Evolutionary conservation across 2,888 invertebrate genomes (phyloP), one percentile per base, ranked within the genome.

Genomic region (Encarsia formosa): DNA sequence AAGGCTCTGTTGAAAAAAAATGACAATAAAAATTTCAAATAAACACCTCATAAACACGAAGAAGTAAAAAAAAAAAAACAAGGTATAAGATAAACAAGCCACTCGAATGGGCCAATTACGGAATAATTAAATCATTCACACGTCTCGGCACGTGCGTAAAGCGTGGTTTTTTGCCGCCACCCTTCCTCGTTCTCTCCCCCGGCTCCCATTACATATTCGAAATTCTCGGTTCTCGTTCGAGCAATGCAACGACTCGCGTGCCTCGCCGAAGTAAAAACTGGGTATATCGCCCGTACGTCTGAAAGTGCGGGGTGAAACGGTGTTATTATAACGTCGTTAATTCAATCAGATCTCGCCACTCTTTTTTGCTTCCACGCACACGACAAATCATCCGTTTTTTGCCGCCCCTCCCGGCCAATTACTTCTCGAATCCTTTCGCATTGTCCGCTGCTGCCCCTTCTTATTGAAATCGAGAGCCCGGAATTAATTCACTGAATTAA

Each of bases 321-420:
- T 16, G 29, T 29, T 26, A 41, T 46, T 46, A 46, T 52, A 52
- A 46, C 37, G 42, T 46, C 42, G 46, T 46, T 42, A 46, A 52
- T 46, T 52, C 46, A 52, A 46, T 52, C 46, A 42, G 37, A 37
- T 52, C 46, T 41, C 31, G n/a, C 20, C 26, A 29, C 26, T 35
- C 15, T n/a, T 35, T 37, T 37, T 37, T 37, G 15, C 48, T 3
- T 37, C 18, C 24, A 35, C 2, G 9, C 20, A 26, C n/a, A 13
- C 51, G 51, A 46, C 46, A 46, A 52, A 46, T 46, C 41, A 41
- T 29, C 16, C 29, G 18, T 29, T 31, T 46, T 46, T 46, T 31
- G 29, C 16, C 35, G 18, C 44, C 24, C 15, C 23, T 35, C 20
- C 35, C 46, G 18, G 42, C 42, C 46, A 41, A 52, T 52, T 46